Conservation (phyloP, 2,888 invertebrate species). For the Syritta pipiens region DNA sequence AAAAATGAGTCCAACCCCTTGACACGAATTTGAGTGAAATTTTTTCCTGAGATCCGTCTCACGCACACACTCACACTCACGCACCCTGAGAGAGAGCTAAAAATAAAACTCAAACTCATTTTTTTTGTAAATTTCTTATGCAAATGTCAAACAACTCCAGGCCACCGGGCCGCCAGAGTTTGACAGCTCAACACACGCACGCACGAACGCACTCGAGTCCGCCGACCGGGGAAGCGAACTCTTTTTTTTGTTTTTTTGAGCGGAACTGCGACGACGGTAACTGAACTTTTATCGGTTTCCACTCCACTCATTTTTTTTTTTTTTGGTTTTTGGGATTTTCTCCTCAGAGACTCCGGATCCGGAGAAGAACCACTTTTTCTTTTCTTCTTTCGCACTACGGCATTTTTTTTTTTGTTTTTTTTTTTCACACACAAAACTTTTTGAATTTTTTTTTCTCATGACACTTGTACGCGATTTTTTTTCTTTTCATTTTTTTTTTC, state of each 20-base stretch:
- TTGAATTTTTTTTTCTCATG: no score
- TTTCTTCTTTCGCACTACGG: constrained; percentile 15
- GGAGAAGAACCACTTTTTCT: constrained; percentile 7
- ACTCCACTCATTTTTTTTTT: no score
- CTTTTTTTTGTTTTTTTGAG: background rate
- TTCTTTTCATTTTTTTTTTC: no score
- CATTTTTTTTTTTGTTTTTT: background rate
- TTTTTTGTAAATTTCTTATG: constrained; percentile 2
- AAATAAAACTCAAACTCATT: constrained; percentile 11
- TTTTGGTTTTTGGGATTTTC: constrained; percentile 2
- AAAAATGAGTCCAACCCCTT: constrained; percentile 11
- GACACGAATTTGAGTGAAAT: constrained; percentile 10
- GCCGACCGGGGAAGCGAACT: background rate
- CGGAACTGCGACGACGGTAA: constrained; percentile 13
- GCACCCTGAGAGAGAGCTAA: constrained; percentile 23
- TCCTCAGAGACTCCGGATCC: background rate
- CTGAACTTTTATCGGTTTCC: constrained; percentile 21
- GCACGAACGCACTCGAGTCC: background rate
- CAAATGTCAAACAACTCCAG: constrained; percentile 21
- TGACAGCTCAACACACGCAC: constrained; percentile 10
- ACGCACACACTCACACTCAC: constrained; percentile 34
- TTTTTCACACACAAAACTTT: background rate
- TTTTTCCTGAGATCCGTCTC: constrained; percentile 11
- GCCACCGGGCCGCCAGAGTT: background rate
- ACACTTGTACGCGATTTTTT: no score